Evolutionary conservation across 2,888 invertebrate genomes (phyloP), one percentile per base, ranked within the genome.

Genomic region (Ditylenchus weischeri): DNA sequence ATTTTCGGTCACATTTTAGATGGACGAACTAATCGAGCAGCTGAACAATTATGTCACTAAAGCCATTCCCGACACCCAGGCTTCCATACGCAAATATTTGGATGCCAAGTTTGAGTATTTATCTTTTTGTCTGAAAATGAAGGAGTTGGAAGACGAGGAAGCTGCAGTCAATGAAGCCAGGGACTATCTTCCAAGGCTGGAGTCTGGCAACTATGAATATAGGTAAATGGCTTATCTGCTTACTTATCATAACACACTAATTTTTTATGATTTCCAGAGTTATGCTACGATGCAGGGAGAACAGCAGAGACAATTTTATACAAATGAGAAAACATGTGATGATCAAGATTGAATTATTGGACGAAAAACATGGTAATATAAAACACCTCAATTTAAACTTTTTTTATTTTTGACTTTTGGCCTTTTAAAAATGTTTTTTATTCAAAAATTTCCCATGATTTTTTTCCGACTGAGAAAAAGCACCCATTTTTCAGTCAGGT

Each of bases 141-240:
- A 99, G 84, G 98, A 99, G 85, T 91, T 99, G 91, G 98, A 99
- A 78, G 98, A 99, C 82, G 98, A 99, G 83, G 83, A 83, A 66
- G 70, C 65, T 10, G 72, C 75, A 62, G 73, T 77, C 66, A 69
- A 69, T 15, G 68, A 84, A 8, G 54, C 65, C 51, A 61, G 60
- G 8, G 75, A 99, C 83, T 94, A 95, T 0, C 85, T 98, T 49
- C 98, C 98, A 84, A 88, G 98, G 54, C 93, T 99, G 0, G 98
- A 98, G 85, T 96, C 96, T 0, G 98, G 98, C 57, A 99, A 99
- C 84, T 99, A 98, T 85, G 98, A 99, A 84, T 99, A 99, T 84
- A 89, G 95, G 85, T 86, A 38, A 68, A 36, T n/a, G 29, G 29
- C 43, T 43, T 15, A 43, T 43, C 43, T 43, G 13, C 11, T 21